Base-by-base conservation (phyloP, 2,113 vertebrate genomes). In the Machaerirhynchus nigripectus region DNA sequence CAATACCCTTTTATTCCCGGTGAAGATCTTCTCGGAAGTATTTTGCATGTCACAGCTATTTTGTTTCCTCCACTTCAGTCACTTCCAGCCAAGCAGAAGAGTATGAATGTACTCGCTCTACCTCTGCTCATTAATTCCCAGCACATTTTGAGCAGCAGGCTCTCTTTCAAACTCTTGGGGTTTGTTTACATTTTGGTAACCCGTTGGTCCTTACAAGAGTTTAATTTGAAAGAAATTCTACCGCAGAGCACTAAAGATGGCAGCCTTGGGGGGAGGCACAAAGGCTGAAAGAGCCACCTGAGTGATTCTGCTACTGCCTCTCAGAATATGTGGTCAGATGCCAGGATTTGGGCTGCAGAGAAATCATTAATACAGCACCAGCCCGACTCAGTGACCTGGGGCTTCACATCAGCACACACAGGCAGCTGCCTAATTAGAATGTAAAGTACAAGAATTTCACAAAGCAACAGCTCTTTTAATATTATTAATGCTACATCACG, bases 1-100 rank as follows among this genome's bases (percentile, higher is more conserved):
- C 95, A 97, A 76, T 84, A 96, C 40, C 79, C 86, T 91, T 87
- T 91, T 30, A 85, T 78, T 60, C 35, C 60, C 52, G 20, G 23
- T 18, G n/a, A 91, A 76, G 87, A 83, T 76, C 86, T 92, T 95
- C 95, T 73, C 56, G 81, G 91, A 96, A 97, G 79, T 39, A 35
- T 61, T 87, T 77, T 80, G 88, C 60, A 86, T 70, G 61, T 77
- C 3, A 6, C 77, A 93, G 76, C 39, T 89, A 81, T 85, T 96
- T 94, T 92, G 70, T 84, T 91, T 85, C 77, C 53, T 74, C 19
- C 84, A 65, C 90, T 95, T 89, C 3, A 87, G 85, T 37, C 85
- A 64, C 90, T 84, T 95, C 70, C 87, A 95, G 90, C 91, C 2
- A 2, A 87, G 93, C 27, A 79, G 35, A 87, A 47, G 40, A 79